Evolutionary conservation across 2,113 vertebrate species (phyloP), one percentile per base, ranked within the genome.

Genomic region (Bubo blakistoni): DNA sequence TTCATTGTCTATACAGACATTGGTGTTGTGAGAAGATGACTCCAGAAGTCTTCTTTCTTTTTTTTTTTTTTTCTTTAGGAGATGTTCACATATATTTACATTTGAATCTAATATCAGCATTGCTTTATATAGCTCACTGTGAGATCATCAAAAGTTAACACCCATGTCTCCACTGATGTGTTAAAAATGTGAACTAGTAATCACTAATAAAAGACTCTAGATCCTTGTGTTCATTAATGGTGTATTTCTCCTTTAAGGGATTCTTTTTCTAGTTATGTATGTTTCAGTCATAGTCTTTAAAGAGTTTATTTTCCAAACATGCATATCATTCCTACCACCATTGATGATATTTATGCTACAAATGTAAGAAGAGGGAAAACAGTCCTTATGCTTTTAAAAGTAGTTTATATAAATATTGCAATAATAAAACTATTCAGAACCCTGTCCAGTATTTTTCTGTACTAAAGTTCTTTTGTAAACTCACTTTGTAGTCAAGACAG

Each of bases 371-470:
- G 78, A 81, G 26, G 52, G 71, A 88, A 95, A 91, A 92, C 81
- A 92, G 52, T 89, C 81, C 49, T 66, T 95, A 87, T 40, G 82
- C 87, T 95, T 95, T 95, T 95, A 96, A 96, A 94, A 91, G 78
- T 86, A 94, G 25, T 94, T 87, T 76, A 58, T 79, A 73, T 83
- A 92, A 94, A 93, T 77, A 74, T 61, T 63, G 16, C 78, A 88
- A 94, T 85, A 86, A 72, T 87, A 93, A 96, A 95, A 86, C 51
- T 52, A 67, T 81, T 97, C 88, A 93, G 74, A 92, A 96, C 66
- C 32, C 69, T 86, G 63, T 76, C 82, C 79, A 77, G 49, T 62
- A 87, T 92, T 93, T 93, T 90, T 90, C 83, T 83, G 58, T 74
- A 30, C 62, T 86, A 80, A 91, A 79, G 38, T 58, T 80, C 88